phyloP scores from a whole-genome alignment of 2,888 invertebrate genomes.

The Lepidocyrtoides sp. region DNA sequence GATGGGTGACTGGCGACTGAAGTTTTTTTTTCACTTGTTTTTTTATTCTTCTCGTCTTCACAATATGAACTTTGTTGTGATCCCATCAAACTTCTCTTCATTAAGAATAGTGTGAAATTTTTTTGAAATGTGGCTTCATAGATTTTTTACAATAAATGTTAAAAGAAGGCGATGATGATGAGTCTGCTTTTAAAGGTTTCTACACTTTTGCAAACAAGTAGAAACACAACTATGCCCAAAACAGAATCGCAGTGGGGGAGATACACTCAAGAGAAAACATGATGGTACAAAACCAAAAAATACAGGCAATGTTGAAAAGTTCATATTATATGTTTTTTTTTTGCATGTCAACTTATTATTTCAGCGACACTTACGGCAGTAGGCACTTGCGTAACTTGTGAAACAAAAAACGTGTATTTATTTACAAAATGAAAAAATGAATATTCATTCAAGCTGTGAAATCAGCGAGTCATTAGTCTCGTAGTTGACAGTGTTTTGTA shows the following conservation, averaged over 20 bases:
- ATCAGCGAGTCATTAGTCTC: neutral
- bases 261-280: slow-evolving; percentile 12
- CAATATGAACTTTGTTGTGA: slow-evolving; percentile 78
- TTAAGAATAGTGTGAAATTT: slow-evolving; percentile 64
- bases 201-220: slow-evolving; percentile 43
- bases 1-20: slow-evolving; percentile 78
- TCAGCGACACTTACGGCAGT: slow-evolving; percentile 15
- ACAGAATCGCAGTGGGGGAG: slow-evolving; percentile 53
- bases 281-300: slow-evolving; percentile 10
- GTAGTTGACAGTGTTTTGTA: no score
- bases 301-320: neutral
- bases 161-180: slow-evolving; percentile 16
- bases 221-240: slow-evolving; percentile 51
- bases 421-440: slow-evolving; percentile 16
- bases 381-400: no score
- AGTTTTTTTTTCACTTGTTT: slow-evolving; percentile 61
- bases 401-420: neutral
- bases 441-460: slow-evolving; percentile 47
- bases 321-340: neutral
- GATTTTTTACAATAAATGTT: neutral
- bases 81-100: slow-evolving; percentile 56
- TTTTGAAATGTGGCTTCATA: slow-evolving; percentile 15
- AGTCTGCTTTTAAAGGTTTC: slow-evolving; percentile 12
- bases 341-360: slow-evolving; percentile 50
- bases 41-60: slow-evolving; percentile 64